phyloP scores from a whole-genome alignment of 1,140 invertebrate genomes.

The Myzus persicae region DNA sequence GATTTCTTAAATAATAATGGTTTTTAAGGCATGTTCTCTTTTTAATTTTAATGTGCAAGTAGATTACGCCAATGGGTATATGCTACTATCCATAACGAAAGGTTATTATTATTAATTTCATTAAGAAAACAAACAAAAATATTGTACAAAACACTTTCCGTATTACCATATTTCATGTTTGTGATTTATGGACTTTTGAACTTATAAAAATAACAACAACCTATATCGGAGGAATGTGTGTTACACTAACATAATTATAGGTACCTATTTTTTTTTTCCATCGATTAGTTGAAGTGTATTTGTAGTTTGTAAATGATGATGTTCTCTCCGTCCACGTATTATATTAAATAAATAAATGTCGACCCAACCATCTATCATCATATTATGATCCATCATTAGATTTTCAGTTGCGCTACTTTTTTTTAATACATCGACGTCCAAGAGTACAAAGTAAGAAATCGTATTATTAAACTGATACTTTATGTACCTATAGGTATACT shows the following conservation, averaged over 20 bases:
- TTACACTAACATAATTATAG: background rate
- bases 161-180: slow-evolving; percentile 35
- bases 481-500: background rate
- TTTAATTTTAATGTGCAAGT: background rate
- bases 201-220: background rate
- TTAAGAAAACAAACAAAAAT: slow-evolving; percentile 4
- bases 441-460: background rate
- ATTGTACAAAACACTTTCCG: slow-evolving; percentile 18
- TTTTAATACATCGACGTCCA: background rate
- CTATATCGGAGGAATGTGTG: background rate
- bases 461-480: background rate
- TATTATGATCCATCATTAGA: slow-evolving; percentile 8
- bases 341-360: background rate
- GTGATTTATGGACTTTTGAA: background rate
- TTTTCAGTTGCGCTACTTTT: background rate
- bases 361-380: background rate
- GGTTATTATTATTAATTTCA: background rate
- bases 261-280: background rate
- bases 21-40: no score
- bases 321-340: background rate
- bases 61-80: background rate
- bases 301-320: background rate
- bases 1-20: no score
- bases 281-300: background rate
- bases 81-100: background rate